Base-by-base conservation (phyloP, 2,113 vertebrate genomes). In the Pteropus alecto region DNA sequence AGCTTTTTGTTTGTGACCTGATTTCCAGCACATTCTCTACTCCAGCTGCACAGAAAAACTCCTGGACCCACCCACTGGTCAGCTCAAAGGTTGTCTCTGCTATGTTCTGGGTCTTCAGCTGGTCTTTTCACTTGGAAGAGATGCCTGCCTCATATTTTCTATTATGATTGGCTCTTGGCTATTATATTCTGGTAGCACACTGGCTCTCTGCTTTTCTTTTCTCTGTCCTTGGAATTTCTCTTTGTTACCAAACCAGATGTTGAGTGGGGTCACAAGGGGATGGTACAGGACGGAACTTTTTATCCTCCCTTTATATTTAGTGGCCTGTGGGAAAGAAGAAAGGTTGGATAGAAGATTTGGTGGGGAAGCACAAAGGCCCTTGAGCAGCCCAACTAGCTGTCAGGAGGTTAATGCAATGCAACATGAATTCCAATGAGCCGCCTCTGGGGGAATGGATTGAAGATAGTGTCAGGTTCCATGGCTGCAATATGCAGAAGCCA, bases 401-500 rank as follows among this genome's bases (percentile, higher is more conserved):
- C 33, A 30, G 70, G 21, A 41, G 22, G 41, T 48, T 10, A 43
- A 38, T 67, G 8, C 13, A 14, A 58, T 33, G 24, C n/a, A 33
- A 26, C 71, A 35, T 38, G 41, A 83, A 48, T 78, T 43, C 46
- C 2, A 0, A 2, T 0, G 6, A 22, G 7, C 83, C 6, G 3
- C 48, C 56, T 58, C 8, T 22, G 28, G 7, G 41, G 35, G 82
- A 10, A 61, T 15, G n/a, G 51, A 10, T 33, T 8, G 14, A 22
- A 35, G 51, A 16, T 8, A 33, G 76, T 58, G 7, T 2, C 7
- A 10, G 30, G 46, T 38, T 86, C 6, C 6, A 0, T 24, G 4
- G 5, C 82, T 95, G 97, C 79, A 97, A 7, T 97, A 4, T 58
- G 21, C 73, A 41, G 13, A 18, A 88, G 24, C 83, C 18, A 83